Evolutionary conservation across 2,888 invertebrate species (phyloP).

Genomic region (Acrobasis repandana): DNA sequence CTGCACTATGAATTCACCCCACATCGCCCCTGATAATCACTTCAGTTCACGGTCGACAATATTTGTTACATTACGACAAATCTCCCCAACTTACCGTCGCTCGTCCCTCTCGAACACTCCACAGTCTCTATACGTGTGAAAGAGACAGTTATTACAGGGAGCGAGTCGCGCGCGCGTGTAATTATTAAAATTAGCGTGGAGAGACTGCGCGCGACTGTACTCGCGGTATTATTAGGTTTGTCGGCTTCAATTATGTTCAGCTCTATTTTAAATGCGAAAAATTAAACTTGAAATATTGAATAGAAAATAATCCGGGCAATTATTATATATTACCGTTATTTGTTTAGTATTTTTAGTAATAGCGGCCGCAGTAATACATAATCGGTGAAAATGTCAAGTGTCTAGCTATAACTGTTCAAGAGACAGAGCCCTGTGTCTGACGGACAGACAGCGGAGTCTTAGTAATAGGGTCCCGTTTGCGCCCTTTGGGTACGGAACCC

Average conservation of each 20-base stretch:
- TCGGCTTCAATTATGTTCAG: slow-evolving; percentile 9
- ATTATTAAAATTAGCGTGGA: slow-evolving; percentile 45
- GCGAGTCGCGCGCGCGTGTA: slow-evolving; percentile 35
- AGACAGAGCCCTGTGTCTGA: no score
- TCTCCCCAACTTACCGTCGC: slow-evolving; percentile 31
- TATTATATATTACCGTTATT: no score
- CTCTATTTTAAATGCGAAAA: slow-evolving; percentile 7
- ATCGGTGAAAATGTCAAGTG: no score
- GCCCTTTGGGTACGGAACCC: no score
- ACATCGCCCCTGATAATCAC: slow-evolving; percentile 50
- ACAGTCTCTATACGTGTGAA: slow-evolving; percentile 18
- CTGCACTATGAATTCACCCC: slow-evolving; percentile 44
- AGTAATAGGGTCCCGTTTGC: no score
- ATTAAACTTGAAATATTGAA: background rate
- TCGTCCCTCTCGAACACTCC: slow-evolving; percentile 34
- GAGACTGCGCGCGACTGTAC: slow-evolving; percentile 21
- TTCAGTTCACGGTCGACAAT: slow-evolving; percentile 65
- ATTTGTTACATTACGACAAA: slow-evolving; percentile 63
- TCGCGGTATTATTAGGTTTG: slow-evolving; percentile 32
- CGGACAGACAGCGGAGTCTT: no score
- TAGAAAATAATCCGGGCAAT: no score
- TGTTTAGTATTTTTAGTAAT: no score
- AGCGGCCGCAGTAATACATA: no score
- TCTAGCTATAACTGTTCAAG: no score
- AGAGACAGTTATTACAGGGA: slow-evolving; percentile 26